phyloP scores from a whole-genome alignment of 1,140 invertebrate species.

The Anastrepha obliqua region DNA sequence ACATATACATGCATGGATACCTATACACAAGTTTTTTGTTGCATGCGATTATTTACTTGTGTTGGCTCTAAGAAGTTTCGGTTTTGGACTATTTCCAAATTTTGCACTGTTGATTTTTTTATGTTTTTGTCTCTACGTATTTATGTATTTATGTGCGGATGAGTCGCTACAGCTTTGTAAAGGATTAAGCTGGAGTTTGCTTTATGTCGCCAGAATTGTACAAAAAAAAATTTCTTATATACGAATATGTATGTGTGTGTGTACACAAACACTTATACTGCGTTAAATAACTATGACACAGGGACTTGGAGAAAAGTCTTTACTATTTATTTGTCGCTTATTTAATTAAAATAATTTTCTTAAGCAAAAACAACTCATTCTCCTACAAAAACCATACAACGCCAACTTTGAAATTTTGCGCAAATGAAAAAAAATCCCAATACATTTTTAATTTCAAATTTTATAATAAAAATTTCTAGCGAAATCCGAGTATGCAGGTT shows the following conservation, averaged over 20 bases:
- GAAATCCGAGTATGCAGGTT: too few species aligned
- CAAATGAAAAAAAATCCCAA: too few species aligned
- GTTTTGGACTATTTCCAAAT: slow-evolving; percentile 15
- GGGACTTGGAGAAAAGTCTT: too few species aligned
- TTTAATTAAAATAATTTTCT: too few species aligned
- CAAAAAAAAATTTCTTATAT: slow-evolving; percentile 11
- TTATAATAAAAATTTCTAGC: too few species aligned
- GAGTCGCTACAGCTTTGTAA: not conserved
- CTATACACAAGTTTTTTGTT: not conserved
- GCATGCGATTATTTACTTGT: not conserved
- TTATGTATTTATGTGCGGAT: not conserved
- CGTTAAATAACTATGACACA: not conserved
- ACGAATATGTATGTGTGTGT: not conserved
- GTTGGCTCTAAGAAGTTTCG: not conserved
- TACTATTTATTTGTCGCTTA: too few species aligned
- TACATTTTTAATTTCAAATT: too few species aligned
- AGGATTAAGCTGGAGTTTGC: slow-evolving; percentile 19
- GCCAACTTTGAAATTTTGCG: too few species aligned
- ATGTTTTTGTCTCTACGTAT: not conserved
- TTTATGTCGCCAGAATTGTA: not conserved
- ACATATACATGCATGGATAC: not conserved
- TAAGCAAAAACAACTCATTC: too few species aligned
- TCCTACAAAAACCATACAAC: too few species aligned
- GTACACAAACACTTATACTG: not conserved
- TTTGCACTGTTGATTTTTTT: too few species aligned